Conservation (phyloP, 2,797 vertebrate genomes). For the Coregonus suidteri region DNA sequence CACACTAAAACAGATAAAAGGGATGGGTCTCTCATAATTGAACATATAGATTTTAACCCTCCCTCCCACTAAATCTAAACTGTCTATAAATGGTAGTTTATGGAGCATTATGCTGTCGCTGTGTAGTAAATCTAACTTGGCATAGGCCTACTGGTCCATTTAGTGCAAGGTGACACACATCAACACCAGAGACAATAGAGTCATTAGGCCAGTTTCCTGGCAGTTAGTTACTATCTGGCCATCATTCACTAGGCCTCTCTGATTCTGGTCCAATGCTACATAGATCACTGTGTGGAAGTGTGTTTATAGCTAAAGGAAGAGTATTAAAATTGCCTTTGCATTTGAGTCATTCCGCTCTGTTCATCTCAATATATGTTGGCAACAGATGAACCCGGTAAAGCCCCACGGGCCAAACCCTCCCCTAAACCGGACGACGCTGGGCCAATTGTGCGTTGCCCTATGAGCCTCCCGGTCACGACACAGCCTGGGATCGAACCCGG, state of each 20-base stretch:
- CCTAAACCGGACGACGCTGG: too few species aligned
- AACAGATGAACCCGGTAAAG: too few species aligned
- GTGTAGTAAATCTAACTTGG: neutral
- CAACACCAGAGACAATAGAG: neutral
- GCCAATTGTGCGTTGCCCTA: too few species aligned
- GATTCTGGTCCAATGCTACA: constrained; percentile 26
- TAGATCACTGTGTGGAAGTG: constrained; percentile 24
- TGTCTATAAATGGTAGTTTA: neutral
- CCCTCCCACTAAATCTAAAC: neutral
- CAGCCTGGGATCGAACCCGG: too few species aligned
- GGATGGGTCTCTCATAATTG: neutral
- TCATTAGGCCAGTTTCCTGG: too few species aligned
- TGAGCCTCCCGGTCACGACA: too few species aligned
- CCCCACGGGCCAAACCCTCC: too few species aligned
- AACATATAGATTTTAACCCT: neutral
- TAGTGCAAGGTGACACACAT: neutral
- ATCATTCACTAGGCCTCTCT: constrained; percentile 39
- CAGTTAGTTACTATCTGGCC: too few species aligned
- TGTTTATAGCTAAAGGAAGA: constrained; percentile 31
- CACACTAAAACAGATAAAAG: neutral
- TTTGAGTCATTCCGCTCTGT: neutral
- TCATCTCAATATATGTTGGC: too few species aligned
- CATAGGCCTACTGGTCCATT: neutral
- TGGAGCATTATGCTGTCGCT: neutral
- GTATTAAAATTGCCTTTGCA: neutral